phyloP scores from a whole-genome alignment of 2,888 invertebrate species.

The Caenorhabditis sp. region DNA sequence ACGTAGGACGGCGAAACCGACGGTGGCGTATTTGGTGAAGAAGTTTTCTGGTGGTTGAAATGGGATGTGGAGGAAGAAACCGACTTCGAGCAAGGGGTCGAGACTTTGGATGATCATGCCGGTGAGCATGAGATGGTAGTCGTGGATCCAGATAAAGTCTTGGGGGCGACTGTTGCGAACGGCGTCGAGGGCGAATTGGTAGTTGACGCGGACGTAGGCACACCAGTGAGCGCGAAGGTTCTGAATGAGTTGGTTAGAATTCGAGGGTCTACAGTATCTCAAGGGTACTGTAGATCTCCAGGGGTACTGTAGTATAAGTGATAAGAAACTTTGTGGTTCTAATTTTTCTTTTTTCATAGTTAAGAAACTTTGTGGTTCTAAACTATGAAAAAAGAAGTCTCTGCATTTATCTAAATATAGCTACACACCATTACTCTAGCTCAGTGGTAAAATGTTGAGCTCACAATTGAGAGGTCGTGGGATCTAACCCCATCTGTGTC shows the following conservation, averaged over 20 bases:
- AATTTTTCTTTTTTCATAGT: too few species aligned
- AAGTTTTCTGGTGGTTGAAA: conserved; percentile 94
- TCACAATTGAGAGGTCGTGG: too few species aligned
- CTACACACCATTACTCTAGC: too few species aligned
- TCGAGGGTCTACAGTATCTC: too few species aligned
- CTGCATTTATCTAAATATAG: too few species aligned
- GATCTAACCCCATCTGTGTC: too few species aligned
- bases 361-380: too few species aligned
- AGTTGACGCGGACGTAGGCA: conserved; percentile 70
- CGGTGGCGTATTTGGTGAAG: conserved; percentile 64
- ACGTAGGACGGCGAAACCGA: conserved; percentile 81
- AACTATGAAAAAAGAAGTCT: not conserved
- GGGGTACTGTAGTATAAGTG: too few species aligned
- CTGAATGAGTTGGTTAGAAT: too few species aligned
- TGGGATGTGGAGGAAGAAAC: conserved; percentile 92
- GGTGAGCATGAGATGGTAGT: conserved; percentile 90
- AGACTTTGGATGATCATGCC: conserved; percentile 87
- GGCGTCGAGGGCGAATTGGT: conserved; percentile 71
- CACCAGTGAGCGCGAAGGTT: conserved; percentile 65
- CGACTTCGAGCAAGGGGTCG: conserved; percentile 75
- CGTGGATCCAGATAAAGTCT: conserved; percentile 91
- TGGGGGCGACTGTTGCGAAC: conserved; percentile 69
- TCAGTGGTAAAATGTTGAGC: too few species aligned
- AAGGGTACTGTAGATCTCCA: too few species aligned
- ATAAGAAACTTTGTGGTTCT: too few species aligned